phyloP scores from a whole-genome alignment of 1,140 invertebrate genomes.

The Kradibia gibbosae region DNA sequence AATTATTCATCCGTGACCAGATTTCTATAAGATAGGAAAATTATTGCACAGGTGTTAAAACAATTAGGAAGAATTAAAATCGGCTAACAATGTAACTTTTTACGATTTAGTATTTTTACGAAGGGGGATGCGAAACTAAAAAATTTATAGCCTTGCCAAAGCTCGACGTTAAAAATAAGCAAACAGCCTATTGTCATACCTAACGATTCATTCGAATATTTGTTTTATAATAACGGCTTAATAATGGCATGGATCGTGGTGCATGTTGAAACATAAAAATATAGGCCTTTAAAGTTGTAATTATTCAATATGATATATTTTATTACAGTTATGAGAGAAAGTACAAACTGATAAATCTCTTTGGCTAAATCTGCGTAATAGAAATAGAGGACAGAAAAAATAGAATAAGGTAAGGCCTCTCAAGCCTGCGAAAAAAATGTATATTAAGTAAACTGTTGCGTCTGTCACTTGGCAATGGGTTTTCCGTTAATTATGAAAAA shows the following conservation, averaged over 20 bases:
- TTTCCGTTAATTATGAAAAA: conserved; percentile 33
- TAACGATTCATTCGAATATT: not conserved
- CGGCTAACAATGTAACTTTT: not conserved
- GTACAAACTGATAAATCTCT: conserved; percentile 13
- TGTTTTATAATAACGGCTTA: not conserved
- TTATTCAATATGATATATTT: conserved; percentile 18
- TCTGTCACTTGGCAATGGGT: not conserved
- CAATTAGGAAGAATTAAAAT: not conserved
- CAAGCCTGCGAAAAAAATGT: not conserved
- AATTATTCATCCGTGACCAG: not conserved
- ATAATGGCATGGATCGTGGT: not conserved
- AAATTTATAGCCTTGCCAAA: not conserved
- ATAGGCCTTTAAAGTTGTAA: not conserved
- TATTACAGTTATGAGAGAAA: not conserved
- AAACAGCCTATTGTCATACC: not conserved
- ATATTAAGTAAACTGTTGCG: conserved; percentile 7
- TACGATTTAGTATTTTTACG: not conserved
- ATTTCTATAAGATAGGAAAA: not conserved
- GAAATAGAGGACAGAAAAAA: not conserved
- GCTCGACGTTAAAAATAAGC: not conserved
- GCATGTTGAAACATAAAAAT: not conserved
- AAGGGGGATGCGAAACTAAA: not conserved
- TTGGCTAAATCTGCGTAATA: not conserved
- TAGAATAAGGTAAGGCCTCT: not conserved
- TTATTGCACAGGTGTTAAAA: not conserved